Evolutionary conservation across 2,888 invertebrate genomes (phyloP).

Genomic region (Harpagoxenus sublaevis): DNA sequence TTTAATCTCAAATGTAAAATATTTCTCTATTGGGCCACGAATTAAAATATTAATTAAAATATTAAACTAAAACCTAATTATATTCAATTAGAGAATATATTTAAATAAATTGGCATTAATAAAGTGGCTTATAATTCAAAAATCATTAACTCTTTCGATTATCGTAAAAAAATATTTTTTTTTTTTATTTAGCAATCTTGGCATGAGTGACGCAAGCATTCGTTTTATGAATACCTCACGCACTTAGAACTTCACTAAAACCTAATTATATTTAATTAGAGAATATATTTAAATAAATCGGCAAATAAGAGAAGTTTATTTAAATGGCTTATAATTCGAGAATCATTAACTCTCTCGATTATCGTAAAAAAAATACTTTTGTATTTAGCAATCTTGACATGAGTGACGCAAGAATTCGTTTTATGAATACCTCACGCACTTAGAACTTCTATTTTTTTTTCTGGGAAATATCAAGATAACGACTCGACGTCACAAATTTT

Average conservation of each 20-base stretch:
- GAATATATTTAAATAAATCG: neutral
- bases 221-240: no score
- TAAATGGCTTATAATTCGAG: neutral
- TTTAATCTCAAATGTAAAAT: neutral
- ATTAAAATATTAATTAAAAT: conserved; percentile 1
- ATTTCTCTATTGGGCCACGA: neutral
- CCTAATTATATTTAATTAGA: neutral
- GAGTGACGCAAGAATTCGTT: neutral
- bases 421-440: neutral
- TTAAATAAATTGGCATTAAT: neutral
- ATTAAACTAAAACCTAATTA: neutral
- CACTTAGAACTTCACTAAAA: neutral
- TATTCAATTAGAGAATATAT: neutral
- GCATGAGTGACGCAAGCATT: no score
- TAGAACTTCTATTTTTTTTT: neutral
- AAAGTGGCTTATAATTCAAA: neutral
- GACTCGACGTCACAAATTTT: neutral
- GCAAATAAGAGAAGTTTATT: no score
- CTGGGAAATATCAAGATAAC: neutral
- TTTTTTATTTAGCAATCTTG: no score
- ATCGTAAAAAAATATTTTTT: neutral
- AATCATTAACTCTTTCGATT: neutral
- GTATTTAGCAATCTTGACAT: neutral
- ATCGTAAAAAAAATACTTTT: neutral
- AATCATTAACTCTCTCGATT: neutral